A percentile compares a stretch with the other conserved stretches of the same genome.
Conservation (phyloP, 92 coral and sea anemone species). For the Anthopleura xanthogrammica region DNA sequence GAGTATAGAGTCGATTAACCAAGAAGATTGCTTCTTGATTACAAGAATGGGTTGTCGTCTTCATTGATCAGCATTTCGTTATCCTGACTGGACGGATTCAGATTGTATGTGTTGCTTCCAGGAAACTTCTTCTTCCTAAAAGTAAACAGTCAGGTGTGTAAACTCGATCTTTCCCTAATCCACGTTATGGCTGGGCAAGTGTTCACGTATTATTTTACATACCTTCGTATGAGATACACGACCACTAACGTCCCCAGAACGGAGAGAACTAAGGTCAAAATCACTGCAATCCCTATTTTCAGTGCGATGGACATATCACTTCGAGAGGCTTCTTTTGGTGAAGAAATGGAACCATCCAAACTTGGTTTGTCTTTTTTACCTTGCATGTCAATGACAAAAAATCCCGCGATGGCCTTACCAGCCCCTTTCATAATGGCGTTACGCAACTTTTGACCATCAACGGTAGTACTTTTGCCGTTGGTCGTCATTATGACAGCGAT, state of each 20-base stretch:
- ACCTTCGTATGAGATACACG: conserved; percentile 29
- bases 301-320: conserved; percentile 2
- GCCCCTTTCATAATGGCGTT: conserved; percentile 11
- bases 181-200: no score
- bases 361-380: neutral
- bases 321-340: neutral
- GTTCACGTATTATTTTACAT: neutral
- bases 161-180: no score
- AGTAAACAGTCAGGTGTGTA: neutral
- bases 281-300: conserved; percentile 37
- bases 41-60: conserved; percentile 7
- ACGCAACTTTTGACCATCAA: neutral
- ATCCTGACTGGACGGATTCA: neutral
- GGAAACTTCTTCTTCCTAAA: neutral
- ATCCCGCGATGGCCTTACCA: conserved; percentile 28
- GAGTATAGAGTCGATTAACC: neutral
- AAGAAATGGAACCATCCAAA: neutral
- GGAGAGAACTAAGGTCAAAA: conserved; percentile 24
- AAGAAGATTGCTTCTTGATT: neutral
- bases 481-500: conserved; percentile 34
- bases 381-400: conserved; percentile 11
- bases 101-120: neutral
- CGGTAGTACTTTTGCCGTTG: conserved; percentile 3
- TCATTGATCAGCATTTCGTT: conserved; percentile 12
- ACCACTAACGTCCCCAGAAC: conserved; percentile 9